These are phyloP conservation scores for Leptinotarsa defecta DNA, from an alignment of 1,140 invertebrate genomes.

Conservation along the genomic window DNA sequence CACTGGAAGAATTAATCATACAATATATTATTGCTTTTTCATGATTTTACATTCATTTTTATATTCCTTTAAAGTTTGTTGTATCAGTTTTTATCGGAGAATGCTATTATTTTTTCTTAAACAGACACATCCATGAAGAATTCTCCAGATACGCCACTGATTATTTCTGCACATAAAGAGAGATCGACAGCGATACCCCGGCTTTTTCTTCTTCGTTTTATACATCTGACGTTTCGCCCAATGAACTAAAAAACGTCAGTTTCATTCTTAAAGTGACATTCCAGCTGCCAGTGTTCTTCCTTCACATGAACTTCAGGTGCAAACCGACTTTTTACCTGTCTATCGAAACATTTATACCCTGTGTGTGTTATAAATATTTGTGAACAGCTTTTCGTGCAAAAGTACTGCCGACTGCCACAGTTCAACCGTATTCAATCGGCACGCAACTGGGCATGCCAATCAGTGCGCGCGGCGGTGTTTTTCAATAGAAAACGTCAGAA, in stretches of 20 bases:
- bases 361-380: conserved; percentile 6
- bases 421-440: background rate
- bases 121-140: too few species aligned
- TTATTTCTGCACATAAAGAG: too few species aligned
- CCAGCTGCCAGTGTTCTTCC: background rate
- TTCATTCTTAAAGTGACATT: background rate
- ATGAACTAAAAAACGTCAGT: background rate
- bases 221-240: too few species aligned
- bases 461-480: background rate
- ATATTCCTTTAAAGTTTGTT: too few species aligned
- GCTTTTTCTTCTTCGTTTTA: too few species aligned
- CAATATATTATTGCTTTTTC: too few species aligned
- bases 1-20: too few species aligned
- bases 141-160: too few species aligned
- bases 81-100: too few species aligned
- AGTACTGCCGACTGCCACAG: background rate
- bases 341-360: background rate
- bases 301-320: background rate
- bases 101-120: too few species aligned
- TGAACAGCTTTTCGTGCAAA: background rate
- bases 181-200: too few species aligned
- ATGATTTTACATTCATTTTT: too few species aligned
- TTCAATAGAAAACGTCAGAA: conserved; percentile 4
- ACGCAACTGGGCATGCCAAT: background rate
- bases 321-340: conserved; percentile 2